A percentile compares a stretch with the other conserved stretches of the same genome.
phyloP scores from a whole-genome alignment of 2,113 vertebrate genomes.

The Trematocara zebra region DNA sequence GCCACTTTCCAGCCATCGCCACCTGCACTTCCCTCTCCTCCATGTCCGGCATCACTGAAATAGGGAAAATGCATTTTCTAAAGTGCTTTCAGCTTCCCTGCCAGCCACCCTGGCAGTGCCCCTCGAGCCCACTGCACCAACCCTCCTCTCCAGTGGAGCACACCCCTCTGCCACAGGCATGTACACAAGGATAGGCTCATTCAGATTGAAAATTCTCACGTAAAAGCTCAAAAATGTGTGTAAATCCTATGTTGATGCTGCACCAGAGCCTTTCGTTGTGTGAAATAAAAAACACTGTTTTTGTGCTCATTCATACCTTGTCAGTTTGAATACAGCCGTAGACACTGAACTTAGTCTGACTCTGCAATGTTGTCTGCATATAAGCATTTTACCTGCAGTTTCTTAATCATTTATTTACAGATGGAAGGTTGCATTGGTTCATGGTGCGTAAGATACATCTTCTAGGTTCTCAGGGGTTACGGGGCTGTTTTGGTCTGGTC shows the following conservation, averaged over 20 bases:
- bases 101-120: not conserved
- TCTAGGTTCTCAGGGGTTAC: not conserved
- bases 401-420: constrained; percentile 11
- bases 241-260: not conserved
- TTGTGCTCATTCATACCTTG: not conserved
- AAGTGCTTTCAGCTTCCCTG: not conserved
- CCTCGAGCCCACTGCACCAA: not conserved
- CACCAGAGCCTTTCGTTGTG: not conserved
- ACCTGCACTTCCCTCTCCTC: not conserved
- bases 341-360: not conserved
- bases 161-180: not conserved
- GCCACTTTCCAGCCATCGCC: not conserved
- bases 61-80: not conserved
- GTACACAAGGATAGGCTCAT: not conserved
- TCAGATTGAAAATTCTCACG: not conserved
- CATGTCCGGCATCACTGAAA: not conserved
- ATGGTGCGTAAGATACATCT: not conserved
- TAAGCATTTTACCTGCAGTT: not conserved
- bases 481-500: not conserved
- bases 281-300: not conserved
- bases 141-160: not conserved
- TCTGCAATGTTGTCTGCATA: not conserved
- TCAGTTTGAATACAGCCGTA: not conserved
- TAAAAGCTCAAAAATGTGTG: not conserved
- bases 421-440: not conserved